Evolutionary conservation across 1,140 invertebrate species (phyloP).

Genomic region (Drosophila santomea): DNA sequence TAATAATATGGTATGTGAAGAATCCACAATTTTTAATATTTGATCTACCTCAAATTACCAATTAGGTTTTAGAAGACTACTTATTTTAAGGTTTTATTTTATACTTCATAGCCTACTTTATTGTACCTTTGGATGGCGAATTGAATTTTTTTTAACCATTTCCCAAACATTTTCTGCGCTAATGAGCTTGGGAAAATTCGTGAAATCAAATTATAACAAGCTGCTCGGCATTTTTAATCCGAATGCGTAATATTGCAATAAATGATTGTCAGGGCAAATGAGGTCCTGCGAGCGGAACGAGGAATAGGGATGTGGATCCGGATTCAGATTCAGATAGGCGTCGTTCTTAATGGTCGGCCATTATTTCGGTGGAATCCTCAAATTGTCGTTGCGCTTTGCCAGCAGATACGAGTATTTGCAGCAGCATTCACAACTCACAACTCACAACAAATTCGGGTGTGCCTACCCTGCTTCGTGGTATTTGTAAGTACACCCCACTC

Average conservation of each 20-base stretch:
- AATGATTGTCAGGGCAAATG: conserved; percentile 34
- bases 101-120: no score
- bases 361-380: conserved; percentile 68
- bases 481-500: conserved; percentile 20
- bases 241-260: conserved; percentile 20
- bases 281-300: conserved; percentile 8
- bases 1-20: no score
- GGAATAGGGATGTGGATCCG: conserved; percentile 1
- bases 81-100: no score
- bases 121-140: no score
- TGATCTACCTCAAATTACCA: no score
- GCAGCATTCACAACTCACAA: conserved; percentile 6
- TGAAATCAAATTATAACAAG: conserved; percentile 41
- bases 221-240: conserved; percentile 26
- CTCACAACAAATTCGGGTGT: conserved; percentile 36
- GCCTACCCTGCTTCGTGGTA: conserved; percentile 31
- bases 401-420: conserved; percentile 35
- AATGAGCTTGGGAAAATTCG: neutral
- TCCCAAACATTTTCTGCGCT: neutral
- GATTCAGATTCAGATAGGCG: neutral
- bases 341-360: conserved; percentile 71
- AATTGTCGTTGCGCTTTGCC: conserved; percentile 49
- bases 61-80: no score
- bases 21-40: no score
- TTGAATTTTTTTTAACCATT: neutral